phyloP scores from a whole-genome alignment of 2,113 vertebrate genomes.

The Emydocephalus ijimae region DNA sequence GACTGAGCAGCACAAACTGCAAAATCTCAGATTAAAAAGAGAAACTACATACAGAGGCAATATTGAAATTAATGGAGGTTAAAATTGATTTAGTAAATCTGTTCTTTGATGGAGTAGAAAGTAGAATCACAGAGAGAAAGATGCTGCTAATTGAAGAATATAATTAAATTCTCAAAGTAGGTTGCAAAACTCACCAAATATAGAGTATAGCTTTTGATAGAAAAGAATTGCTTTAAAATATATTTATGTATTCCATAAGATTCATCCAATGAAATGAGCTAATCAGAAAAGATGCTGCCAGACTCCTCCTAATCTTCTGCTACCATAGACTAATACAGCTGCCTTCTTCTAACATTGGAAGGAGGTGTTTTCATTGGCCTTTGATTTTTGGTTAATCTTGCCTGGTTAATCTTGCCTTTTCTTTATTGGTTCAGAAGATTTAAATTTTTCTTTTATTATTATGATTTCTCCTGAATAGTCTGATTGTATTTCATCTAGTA shows the following conservation, averaged over 20 bases:
- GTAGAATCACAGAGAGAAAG: constrained; percentile 3
- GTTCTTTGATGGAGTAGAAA: constrained; percentile 29
- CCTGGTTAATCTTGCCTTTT: background rate
- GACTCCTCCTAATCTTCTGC: background rate
- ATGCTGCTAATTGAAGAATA: constrained; percentile 12
- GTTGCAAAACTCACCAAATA: background rate
- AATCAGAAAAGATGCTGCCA: background rate
- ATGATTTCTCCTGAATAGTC: background rate
- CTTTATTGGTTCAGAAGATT: background rate
- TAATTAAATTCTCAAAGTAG: constrained; percentile 22
- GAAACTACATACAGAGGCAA: background rate
- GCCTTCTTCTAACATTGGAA: background rate
- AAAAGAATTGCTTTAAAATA: constrained; percentile 2
- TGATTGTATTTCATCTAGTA: background rate
- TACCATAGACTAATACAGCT: background rate
- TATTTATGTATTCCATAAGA: background rate
- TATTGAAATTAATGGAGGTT: constrained; percentile 21
- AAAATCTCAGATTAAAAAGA: background rate
- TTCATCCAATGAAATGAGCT: background rate
- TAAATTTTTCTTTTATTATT: background rate
- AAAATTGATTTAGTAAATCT: constrained; percentile 35
- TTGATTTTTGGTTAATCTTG: background rate
- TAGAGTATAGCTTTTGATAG: background rate
- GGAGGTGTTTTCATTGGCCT: background rate
- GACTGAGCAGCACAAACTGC: background rate